These are phyloP conservation scores for Bembecia ichneumoniformis DNA, from an alignment of 2,888 invertebrate genomes.

Conservation along the genomic window DNA sequence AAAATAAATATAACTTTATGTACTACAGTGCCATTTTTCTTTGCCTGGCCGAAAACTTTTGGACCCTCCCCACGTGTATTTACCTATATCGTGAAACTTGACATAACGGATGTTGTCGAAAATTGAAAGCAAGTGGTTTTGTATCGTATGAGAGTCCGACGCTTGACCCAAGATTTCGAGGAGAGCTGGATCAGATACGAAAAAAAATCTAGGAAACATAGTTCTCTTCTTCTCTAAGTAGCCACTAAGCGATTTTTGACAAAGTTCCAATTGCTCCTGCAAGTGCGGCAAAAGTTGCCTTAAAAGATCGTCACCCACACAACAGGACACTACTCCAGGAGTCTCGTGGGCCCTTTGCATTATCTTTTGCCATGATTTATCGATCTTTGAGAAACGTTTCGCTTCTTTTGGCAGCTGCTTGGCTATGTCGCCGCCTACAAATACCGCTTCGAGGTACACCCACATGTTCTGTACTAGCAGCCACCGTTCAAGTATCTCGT, in stretches of 20 bases:
- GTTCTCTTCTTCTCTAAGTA: slow-evolving; percentile 92
- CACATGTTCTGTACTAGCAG: slow-evolving; percentile 97
- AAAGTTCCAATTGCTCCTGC: slow-evolving; percentile 95
- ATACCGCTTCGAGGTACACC: slow-evolving; percentile 98
- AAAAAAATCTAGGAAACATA: slow-evolving; percentile 95
- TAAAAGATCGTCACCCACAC: slow-evolving; percentile 94
- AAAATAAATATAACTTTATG: too few relatives aligned
- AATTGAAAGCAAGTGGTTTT: slow-evolving; percentile 94
- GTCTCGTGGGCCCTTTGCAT: slow-evolving; percentile 98
- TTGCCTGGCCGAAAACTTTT: too few relatives aligned
- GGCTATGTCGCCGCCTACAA: slow-evolving; percentile 98
- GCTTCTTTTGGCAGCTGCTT: slow-evolving; percentile 96
- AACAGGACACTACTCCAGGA: slow-evolving; percentile 95
- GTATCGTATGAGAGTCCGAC: slow-evolving; percentile 94
- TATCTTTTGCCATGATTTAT: slow-evolving; percentile 98
- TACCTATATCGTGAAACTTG: slow-evolving; percentile 90
- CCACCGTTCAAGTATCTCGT: slow-evolving; percentile 97
- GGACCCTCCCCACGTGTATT: slow-evolving; percentile 15
- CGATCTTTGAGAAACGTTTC: slow-evolving; percentile 95
- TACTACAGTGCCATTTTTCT: too few relatives aligned
- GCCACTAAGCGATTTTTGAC: slow-evolving; percentile 96
- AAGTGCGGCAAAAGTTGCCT: slow-evolving; percentile 93
- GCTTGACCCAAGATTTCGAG: slow-evolving; percentile 93
- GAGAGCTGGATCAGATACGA: slow-evolving; percentile 93
- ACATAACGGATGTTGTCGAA: slow-evolving; percentile 96